Base-by-base conservation (phyloP, 2,888 invertebrate species). In the Epinotia demarniana region DNA sequence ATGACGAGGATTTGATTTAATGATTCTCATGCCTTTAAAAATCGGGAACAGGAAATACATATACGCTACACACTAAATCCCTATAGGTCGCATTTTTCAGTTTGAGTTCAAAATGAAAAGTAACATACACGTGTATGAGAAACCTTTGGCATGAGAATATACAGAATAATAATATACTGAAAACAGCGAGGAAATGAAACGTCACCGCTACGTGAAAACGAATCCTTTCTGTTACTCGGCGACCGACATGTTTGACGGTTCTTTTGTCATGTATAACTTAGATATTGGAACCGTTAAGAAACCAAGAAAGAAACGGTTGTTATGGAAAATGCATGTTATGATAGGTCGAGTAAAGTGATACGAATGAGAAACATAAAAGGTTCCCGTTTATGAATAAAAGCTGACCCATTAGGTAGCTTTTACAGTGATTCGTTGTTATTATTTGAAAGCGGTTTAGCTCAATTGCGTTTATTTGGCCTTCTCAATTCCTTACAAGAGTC, bases 221-320 rank as follows among this genome's bases (percentile, higher is more conserved):
- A 16, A 12, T 61, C 61, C 23, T 71, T 60, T 63, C 57, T 57
- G 53, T n/a, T 60, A 39, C 23, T 60, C 57, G 57, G 9, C 69
- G 33, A 33, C 19, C 33, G 58, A 46, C 19, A 43, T 33, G 61
- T 70, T 64, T 57, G 27, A 64, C 61, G n/a, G 53, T 55, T 53
- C 71, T 66, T 67, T 72, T 75, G 66, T 75, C 16, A 72, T 75
- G 66, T 57, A 71, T 61, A 75, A 71, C 66, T 62, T 69, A 49
- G 53, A n/a, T 18, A n/a, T n/a, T 5, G 58, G 23, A 60, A 43
- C 13, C 19, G 39, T 55, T 58, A 23, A 27, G 23, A 27, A 27
- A 27, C 18, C 16, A 23, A 13, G 11, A 69, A 69, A 55, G 11
- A 12, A 69, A 43, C 13, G 43, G 23, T 23, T 16, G 43, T 46